Percentiles rank a stretch among this genome's conserved stretches.
These are phyloP conservation scores for Myotis planiceps DNA, from an alignment of 2,797 vertebrate species.

Conservation along the genomic window DNA sequence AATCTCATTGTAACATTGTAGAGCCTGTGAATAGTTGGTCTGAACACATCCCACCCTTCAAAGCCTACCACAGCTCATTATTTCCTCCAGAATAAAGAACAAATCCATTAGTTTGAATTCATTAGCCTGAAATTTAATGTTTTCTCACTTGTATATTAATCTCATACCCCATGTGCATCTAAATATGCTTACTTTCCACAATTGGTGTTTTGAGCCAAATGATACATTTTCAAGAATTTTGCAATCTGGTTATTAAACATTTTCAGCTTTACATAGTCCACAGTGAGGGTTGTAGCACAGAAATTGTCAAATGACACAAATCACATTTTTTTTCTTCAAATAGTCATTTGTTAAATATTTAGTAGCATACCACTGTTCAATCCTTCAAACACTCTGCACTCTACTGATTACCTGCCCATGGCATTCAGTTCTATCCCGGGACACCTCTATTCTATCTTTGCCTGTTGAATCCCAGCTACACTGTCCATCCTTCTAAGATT, in stretches of 20 bases:
- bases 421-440: not conserved
- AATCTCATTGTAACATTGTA: constrained; percentile 48
- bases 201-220: not conserved
- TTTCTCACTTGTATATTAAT: not conserved
- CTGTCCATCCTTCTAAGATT: not conserved
- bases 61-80: constrained; percentile 22
- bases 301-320: not conserved
- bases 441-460: not conserved
- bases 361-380: not conserved
- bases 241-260: not conserved
- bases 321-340: not conserved
- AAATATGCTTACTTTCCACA: not conserved
- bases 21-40: constrained; percentile 5
- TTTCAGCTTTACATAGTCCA: not conserved
- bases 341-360: not conserved
- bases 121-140: constrained; percentile 21
- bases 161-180: not conserved
- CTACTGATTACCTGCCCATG: not conserved
- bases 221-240: not conserved
- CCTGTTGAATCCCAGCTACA: not conserved
- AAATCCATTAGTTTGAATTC: constrained; percentile 50
- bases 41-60: constrained; percentile 41
- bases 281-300: not conserved
- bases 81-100: constrained; percentile 22
- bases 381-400: not conserved